Conservation (phyloP, 2,888 invertebrate species). For the Plusia festucae region DNA sequence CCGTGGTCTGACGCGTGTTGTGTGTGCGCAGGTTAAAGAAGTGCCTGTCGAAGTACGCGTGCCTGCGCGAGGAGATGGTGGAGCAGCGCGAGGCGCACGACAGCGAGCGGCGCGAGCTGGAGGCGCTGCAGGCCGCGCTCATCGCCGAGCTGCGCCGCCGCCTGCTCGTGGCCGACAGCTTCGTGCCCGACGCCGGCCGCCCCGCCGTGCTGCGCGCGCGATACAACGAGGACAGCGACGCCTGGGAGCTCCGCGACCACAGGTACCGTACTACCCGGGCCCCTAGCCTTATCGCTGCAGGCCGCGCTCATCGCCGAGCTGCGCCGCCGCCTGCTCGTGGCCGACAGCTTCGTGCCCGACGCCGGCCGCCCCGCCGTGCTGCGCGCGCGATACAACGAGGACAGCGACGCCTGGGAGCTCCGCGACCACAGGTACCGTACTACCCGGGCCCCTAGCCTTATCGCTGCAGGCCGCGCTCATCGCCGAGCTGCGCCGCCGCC, state of each 20-base stretch:
- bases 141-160: constrained; percentile 97
- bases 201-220: constrained; percentile 90
- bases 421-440: constrained; percentile 92
- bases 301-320: constrained; percentile 94
- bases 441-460: too few species aligned
- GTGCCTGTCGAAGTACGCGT: constrained; percentile 94
- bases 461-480: constrained; percentile 89
- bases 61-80: constrained; percentile 84
- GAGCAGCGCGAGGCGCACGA: constrained; percentile 94
- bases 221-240: constrained; percentile 83
- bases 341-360: constrained; percentile 86
- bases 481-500: constrained; percentile 62
- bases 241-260: constrained; percentile 95
- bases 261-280: constrained; percentile 76
- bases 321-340: background rate
- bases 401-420: constrained; percentile 92
- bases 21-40: constrained; percentile 93
- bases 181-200: constrained; percentile 91
- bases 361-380: constrained; percentile 95
- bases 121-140: constrained; percentile 94
- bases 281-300: constrained; percentile 62
- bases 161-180: constrained; percentile 96
- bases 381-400: constrained; percentile 90
- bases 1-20: too few species aligned
- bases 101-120: constrained; percentile 96